phyloP scores from a whole-genome alignment of 2,888 invertebrate species.

The Gymnocheta viridis region DNA sequence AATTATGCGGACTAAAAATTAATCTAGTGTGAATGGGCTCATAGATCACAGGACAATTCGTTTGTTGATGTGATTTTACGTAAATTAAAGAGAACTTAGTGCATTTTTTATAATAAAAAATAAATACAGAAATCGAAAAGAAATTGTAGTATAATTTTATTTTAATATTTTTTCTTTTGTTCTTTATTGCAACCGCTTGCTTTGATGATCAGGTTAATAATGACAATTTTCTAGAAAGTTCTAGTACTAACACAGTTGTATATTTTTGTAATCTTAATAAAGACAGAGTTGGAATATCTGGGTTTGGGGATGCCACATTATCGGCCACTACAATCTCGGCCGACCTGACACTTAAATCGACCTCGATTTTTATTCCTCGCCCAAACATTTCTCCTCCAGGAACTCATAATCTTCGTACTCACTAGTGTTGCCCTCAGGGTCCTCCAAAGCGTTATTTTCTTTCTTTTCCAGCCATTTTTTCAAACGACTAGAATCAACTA shows the following conservation, averaged over 20 bases:
- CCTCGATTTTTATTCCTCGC: not conserved
- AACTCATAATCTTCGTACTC: conserved; percentile 10
- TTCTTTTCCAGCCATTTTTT: conserved; percentile 4
- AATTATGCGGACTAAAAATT: too few species aligned
- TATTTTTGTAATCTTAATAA: not conserved
- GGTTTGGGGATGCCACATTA: not conserved
- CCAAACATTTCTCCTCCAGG: not conserved
- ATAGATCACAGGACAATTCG: too few species aligned
- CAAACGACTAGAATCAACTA: conserved; percentile 16
- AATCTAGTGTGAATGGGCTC: too few species aligned
- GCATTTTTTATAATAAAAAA: too few species aligned
- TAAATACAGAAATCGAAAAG: too few species aligned
- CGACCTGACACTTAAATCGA: conserved; percentile 4
- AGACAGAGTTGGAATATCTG: not conserved
- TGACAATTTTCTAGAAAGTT: too few species aligned
- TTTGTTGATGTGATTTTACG: too few species aligned
- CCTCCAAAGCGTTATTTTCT: not conserved
- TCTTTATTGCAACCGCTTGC: too few species aligned
- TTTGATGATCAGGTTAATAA: too few species aligned
- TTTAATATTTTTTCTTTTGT: too few species aligned
- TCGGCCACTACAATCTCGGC: conserved; percentile 1
- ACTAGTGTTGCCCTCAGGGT: conserved; percentile 6
- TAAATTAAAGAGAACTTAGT: too few species aligned
- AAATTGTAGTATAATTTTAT: too few species aligned
- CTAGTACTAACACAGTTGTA: conserved; percentile 1